Evolutionary conservation across 2,888 invertebrate species (phyloP).

Genomic region (Stenotaenia linearis): DNA sequence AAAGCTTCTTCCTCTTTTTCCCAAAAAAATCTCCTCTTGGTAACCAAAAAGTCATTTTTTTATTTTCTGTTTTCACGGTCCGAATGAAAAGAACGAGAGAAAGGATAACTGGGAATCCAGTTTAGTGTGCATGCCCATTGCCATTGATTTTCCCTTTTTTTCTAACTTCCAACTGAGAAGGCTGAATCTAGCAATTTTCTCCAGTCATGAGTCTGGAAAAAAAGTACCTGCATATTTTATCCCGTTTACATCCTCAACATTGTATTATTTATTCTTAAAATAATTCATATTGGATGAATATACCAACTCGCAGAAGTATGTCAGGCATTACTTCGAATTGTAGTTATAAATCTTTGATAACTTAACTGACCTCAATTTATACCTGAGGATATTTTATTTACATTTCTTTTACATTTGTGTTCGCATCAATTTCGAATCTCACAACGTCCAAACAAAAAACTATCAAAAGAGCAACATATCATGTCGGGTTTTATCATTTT

Average conservation of each 20-base stretch:
- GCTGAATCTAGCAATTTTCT: neutral
- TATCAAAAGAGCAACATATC: neutral
- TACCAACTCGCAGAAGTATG: neutral
- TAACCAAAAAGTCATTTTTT: constrained; percentile 19
- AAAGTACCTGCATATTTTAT: constrained; percentile 14
- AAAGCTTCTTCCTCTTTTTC: neutral
- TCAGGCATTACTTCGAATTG: neutral
- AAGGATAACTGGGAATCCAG: constrained; percentile 22
- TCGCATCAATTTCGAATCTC: neutral
- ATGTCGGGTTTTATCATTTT: neutral
- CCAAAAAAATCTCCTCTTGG: neutral
- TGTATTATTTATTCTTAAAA: neutral
- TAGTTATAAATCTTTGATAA: neutral
- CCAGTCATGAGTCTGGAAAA: neutral
- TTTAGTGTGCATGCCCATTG: constrained; percentile 16
- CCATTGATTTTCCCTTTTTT: neutral
- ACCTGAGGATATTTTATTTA: neutral
- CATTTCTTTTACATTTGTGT: neutral
- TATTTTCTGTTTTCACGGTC: constrained; percentile 13
- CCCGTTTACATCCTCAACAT: neutral
- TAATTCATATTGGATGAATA: neutral
- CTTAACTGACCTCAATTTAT: neutral
- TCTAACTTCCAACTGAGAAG: neutral
- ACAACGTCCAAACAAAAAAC: neutral
- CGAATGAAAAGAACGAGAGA: neutral